These are phyloP conservation scores for Chlamydotis undulata DNA, from an alignment of 2,113 vertebrate species.

Conservation along the genomic window DNA sequence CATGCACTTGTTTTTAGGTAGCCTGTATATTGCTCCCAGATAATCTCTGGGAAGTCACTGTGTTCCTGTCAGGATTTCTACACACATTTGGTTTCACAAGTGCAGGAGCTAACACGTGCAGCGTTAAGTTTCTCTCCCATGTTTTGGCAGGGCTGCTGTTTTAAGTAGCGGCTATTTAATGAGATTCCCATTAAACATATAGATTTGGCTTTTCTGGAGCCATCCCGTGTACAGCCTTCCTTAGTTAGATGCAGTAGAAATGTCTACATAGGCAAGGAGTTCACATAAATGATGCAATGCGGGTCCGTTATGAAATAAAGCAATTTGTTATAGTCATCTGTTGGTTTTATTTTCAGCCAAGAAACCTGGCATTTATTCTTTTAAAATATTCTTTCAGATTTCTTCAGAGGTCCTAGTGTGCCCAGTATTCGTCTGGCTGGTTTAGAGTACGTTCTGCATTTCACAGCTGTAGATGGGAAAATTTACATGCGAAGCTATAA, in stretches of 20 bases:
- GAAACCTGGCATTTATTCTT: neutral
- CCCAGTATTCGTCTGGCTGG: conserved; percentile 89
- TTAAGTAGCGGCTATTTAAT: accelerated
- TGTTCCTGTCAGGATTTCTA: neutral
- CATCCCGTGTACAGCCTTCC: neutral
- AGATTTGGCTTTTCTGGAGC: neutral
- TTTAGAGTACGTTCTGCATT: conserved; percentile 90
- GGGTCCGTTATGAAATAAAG: neutral
- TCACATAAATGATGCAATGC: neutral
- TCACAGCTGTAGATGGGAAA: conserved; percentile 89
- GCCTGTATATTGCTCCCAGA: accelerated
- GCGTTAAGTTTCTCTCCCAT: neutral
- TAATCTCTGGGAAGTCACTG: neutral
- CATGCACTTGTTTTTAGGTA: neutral
- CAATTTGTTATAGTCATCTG: neutral
- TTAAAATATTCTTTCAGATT: conserved; percentile 79
- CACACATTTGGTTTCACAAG: neutral
- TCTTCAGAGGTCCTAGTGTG: conserved; percentile 91
- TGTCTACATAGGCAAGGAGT: neutral
- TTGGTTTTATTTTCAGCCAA: neutral
- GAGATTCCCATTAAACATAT: neutral
- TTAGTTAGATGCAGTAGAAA: neutral
- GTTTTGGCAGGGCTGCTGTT: neutral
- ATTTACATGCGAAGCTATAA: conserved; percentile 95
- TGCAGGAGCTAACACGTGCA: accelerated